Percentiles rank a stretch among this genome's conserved stretches.
These are phyloP conservation scores for Florisuga fusca DNA, from an alignment of 2,797 vertebrate genomes.

Conservation along the genomic window DNA sequence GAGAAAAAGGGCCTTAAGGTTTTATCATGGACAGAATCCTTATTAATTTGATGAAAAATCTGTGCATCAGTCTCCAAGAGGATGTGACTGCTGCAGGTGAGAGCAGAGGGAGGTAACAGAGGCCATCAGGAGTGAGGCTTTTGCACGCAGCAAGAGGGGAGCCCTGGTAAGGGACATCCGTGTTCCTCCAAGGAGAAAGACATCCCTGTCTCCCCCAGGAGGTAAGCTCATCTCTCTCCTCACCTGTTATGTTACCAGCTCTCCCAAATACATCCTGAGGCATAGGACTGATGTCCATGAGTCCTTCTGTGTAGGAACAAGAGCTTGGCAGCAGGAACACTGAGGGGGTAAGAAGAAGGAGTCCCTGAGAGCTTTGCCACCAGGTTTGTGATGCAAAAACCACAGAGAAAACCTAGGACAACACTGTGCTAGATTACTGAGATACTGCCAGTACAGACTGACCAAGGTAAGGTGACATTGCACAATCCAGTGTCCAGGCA, in stretches of 20 bases:
- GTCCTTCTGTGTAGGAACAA: neutral
- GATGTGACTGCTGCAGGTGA: accelerated
- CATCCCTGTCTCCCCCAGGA: neutral
- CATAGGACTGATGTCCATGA: neutral
- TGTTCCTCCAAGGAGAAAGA: neutral
- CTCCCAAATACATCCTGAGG: neutral
- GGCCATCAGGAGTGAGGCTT: neutral
- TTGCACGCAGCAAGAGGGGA: neutral
- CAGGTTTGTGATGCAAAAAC: neutral
- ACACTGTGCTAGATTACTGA: neutral
- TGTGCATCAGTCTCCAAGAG: neutral
- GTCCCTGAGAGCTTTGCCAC: neutral
- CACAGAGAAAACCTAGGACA: neutral
- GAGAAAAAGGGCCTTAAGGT: neutral
- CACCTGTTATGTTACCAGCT: neutral
- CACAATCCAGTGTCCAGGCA: neutral
- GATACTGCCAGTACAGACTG: neutral
- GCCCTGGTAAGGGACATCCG: neutral
- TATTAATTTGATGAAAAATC: neutral
- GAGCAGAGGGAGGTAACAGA: neutral
- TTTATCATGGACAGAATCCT: neutral
- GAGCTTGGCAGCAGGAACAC: neutral
- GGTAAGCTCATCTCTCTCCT: neutral
- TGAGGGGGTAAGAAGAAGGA: neutral
- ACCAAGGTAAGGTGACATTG: neutral